Evolutionary conservation across 2,113 vertebrate species (phyloP), one percentile per base, ranked within the genome.

Genomic region (Cettia cetti): DNA sequence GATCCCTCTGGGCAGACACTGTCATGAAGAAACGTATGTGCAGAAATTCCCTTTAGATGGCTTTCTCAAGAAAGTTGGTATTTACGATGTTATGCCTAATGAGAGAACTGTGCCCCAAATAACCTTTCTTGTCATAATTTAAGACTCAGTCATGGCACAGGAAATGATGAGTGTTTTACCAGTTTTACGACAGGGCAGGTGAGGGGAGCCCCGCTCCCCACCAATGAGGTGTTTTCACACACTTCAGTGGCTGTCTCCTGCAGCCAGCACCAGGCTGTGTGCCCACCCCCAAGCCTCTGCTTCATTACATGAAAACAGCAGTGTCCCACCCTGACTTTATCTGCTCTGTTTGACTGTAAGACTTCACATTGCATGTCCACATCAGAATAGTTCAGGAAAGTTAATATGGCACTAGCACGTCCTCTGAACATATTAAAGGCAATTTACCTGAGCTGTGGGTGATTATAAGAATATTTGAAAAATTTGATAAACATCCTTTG

Each of bases 131-230:
- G 59, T 53, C 27, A 3, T 21, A 35, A 59, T 81, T 83, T 40
- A 53, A 57, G 44, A 66, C n/a, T 59, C 40, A 17, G 22, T n/a
- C 52, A 60, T 12, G 0, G 0, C 7, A 30, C 0, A 4, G 22
- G 47, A 44, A 89, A 16, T 4, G 2, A 5, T 1, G 13, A 70
- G 9, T 2, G 15, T 6, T 54, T 22, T 14, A 21, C 31, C 40
- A 53, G 10, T 26, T 45, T 47, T 35, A 6, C 11, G 59, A 50
- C 5, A 79, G 12, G 30, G 23, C 2, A 1, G 26, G 13, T 5
- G 12, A 40, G 75, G 22, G 35, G 33, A 68, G 21, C 30, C 31
- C 56, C 4, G 4, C 8, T 45, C 12, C 13, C 37, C 30, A 15
- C 26, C 71, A 85, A 1, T 31, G 40, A 47, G 45, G 16, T 27